Evolutionary conservation across 2,797 vertebrate species (phyloP), one percentile per base, ranked within the genome.

Genomic region (Sebastes minor): DNA sequence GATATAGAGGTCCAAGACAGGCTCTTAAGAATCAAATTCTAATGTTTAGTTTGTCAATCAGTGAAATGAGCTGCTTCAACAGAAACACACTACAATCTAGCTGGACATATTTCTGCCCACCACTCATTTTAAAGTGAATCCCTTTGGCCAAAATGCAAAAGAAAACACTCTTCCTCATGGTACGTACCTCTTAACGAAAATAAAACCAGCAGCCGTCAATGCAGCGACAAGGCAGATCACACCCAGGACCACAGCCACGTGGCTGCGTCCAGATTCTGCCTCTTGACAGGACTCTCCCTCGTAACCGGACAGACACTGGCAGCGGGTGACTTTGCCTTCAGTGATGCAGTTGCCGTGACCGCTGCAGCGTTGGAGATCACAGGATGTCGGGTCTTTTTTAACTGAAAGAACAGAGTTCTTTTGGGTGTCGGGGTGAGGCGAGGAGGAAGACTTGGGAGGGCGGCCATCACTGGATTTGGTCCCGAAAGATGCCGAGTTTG

Each of bases 281-380:
- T 95, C 94, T 80, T 98, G 94, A 2, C 98, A 99, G 80, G 92
- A 96, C 71, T 96, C 91, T 0, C 97, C 97, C 0, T 74, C 91
- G 35, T 96, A 97, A 10, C 96, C 97, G 20, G 86, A 18, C 11
- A 55, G 4, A 0, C 97, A 99, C 71, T 88, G 92, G 67, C 97
- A 99, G 3, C 7, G 93, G 10, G 84, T 86, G 25, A 23, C 77
- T 20, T 86, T 84, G 1, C 90, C 94, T 38, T 95, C 93, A 0
- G 83, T 38, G 20, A 92, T 72, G 5, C 98, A 98, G n/a, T 20
- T 82, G 23, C 97, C 97, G 0, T 85, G 96, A 52, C 94, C 82
- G 1, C 88, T 95, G 78, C 97, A 99, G 23, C 1, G 77, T 14
- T 91, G 81, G 16, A 77, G 23, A n/a, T 83, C 86, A 46, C 95